Evolutionary conservation across 2,888 invertebrate species (phyloP).

Genomic region (Phengaris arion): DNA sequence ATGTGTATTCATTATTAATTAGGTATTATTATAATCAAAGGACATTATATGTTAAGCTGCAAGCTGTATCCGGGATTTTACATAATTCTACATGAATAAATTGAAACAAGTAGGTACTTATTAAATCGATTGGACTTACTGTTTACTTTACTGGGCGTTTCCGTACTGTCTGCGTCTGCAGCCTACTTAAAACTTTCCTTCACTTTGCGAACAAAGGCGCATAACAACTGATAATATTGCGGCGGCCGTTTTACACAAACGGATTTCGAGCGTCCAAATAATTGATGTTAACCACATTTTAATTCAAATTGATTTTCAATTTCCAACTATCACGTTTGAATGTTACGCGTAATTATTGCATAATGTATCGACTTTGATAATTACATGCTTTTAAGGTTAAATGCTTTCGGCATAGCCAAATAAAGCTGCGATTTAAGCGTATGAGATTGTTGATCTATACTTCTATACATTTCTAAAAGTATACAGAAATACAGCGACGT

Average conservation of each 20-base stretch:
- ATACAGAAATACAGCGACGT: neutral
- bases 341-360: neutral
- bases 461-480: no score
- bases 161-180: neutral
- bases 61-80: no score
- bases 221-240: conserved; percentile 4
- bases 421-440: no score
- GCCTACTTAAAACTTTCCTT: neutral
- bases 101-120: neutral
- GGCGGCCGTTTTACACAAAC: neutral
- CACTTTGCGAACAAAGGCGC: neutral
- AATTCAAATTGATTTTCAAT: conserved; percentile 14
- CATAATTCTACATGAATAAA: no score
- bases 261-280: conserved; percentile 12
- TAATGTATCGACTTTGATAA: neutral
- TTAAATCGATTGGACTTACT: neutral
- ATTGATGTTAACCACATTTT: conserved; percentile 8
- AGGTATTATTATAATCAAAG: neutral
- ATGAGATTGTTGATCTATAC: neutral
- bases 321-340: conserved; percentile 12
- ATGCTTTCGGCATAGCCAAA: neutral
- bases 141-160: neutral
- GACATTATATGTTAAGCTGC: neutral
- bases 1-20: neutral
- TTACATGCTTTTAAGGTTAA: conserved; percentile 2